Percentiles rank a stretch among this genome's conserved stretches.
Evolutionary conservation across 2,888 invertebrate genomes (phyloP).

Genomic region (Oscheius sp.): DNA sequence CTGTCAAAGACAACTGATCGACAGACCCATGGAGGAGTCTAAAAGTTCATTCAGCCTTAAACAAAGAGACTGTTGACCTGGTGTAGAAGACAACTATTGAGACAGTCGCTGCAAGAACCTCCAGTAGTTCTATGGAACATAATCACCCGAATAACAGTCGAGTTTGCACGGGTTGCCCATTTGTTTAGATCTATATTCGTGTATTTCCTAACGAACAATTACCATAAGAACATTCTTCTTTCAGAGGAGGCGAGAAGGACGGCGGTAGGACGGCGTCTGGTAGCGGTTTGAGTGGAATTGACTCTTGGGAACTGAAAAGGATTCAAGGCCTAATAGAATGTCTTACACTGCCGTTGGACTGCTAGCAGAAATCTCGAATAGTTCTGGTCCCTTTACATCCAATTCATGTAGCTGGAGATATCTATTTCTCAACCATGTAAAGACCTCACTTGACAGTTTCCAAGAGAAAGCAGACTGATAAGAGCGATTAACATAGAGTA

Average conservation of each 20-base stretch:
- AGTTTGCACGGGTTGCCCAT: slow-evolving; percentile 16
- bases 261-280: too few species aligned
- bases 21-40: slow-evolving; percentile 28
- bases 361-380: too few species aligned
- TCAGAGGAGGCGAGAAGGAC: not conserved
- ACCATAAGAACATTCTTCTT: slow-evolving; percentile 12
- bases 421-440: too few species aligned
- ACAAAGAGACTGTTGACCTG: slow-evolving; percentile 11
- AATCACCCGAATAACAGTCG: slow-evolving; percentile 14
- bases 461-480: too few species aligned
- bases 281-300: too few species aligned
- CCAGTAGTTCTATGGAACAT: slow-evolving; percentile 32
- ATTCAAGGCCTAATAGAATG: too few species aligned
- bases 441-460: too few species aligned
- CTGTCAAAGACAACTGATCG: slow-evolving; percentile 28
- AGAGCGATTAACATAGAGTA: too few species aligned
- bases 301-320: too few species aligned
- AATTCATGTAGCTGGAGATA: not conserved
- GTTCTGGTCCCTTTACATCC: too few species aligned
- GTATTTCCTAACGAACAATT: not conserved
- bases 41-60: not conserved
- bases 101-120: slow-evolving; percentile 14
- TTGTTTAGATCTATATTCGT: slow-evolving; percentile 17
- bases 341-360: too few species aligned
- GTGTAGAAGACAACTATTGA: slow-evolving; percentile 9